These are phyloP conservation scores for Cheirogaleus major DNA, from an alignment of 2,797 vertebrate species.

Conservation along the genomic window DNA sequence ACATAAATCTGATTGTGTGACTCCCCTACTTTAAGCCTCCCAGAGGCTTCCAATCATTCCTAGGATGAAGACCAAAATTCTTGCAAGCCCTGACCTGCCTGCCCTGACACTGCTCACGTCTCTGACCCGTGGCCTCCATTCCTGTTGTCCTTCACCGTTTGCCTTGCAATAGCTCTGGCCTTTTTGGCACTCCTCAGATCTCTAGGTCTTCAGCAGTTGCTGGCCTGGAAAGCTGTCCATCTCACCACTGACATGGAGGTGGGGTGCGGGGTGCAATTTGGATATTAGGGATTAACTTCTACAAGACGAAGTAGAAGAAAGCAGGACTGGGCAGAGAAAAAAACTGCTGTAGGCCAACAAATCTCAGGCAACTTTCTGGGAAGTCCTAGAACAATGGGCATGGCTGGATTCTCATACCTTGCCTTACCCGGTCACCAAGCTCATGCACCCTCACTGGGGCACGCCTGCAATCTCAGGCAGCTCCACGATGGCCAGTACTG, in stretches of 20 bases:
- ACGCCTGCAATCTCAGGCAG: not conserved
- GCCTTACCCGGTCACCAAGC: not conserved
- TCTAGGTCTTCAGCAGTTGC: not conserved
- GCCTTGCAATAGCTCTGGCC: not conserved
- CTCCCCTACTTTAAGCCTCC: not conserved
- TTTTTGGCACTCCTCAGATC: not conserved
- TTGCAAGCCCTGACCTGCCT: not conserved
- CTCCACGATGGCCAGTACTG: not conserved
- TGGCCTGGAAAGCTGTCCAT: not conserved
- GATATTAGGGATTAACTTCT: not conserved
- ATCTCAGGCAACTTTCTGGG: not conserved
- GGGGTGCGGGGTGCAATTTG: not conserved
- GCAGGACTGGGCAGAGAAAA: not conserved
- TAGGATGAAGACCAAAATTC: not conserved
- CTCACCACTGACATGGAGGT: not conserved
- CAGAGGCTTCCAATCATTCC: not conserved
- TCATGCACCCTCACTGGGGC: not conserved
- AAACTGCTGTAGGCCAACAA: not conserved
- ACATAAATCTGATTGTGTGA: not conserved
- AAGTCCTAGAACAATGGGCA: not conserved
- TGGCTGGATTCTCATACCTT: not conserved
- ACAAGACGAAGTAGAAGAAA: not conserved
- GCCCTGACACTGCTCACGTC: not conserved
- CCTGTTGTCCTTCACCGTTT: not conserved
- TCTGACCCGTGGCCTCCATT: not conserved